Conservation (phyloP, 2,888 invertebrate species). For the Drosophila testacea region DNA sequence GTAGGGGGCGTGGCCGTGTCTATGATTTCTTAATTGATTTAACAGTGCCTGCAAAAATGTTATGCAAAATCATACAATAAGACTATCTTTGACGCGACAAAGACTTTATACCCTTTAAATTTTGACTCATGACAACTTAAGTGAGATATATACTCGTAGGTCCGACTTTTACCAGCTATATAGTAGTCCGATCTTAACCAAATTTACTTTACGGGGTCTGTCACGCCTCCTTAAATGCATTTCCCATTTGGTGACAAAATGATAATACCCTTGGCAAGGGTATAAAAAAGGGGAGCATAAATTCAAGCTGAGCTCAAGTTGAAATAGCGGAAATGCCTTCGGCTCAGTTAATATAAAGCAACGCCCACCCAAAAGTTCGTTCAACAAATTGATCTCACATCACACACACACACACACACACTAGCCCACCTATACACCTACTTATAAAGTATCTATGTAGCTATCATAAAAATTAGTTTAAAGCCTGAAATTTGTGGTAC, state of each 20-base stretch:
- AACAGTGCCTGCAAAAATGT: constrained; percentile 38
- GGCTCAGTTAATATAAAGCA: constrained; percentile 34
- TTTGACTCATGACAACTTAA: too few species aligned
- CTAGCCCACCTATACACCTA: constrained; percentile 3
- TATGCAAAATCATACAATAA: constrained; percentile 2
- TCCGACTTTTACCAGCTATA: too few species aligned
- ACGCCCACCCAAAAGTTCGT: constrained; percentile 45
- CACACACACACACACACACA: constrained; percentile 1
- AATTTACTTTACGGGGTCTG: too few species aligned
- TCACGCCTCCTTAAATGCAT: too few species aligned
- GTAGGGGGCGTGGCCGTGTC: constrained; percentile 66
- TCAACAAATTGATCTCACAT: constrained; percentile 46
- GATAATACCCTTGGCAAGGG: too few species aligned
- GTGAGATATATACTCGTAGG: too few species aligned
- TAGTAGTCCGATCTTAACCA: too few species aligned
- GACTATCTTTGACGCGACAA: too few species aligned
- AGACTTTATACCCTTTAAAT: too few species aligned
- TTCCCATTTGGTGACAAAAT: too few species aligned
- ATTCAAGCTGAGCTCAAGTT: constrained; percentile 18
- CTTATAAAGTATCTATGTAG: constrained; percentile 3
- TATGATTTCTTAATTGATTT: constrained; percentile 76
- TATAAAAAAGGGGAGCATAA: constrained; percentile 15
- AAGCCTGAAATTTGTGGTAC: constrained; percentile 36
- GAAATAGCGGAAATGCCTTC: constrained; percentile 60
- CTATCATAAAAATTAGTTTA: constrained; percentile 10